Base-by-base conservation (phyloP, 2,888 invertebrate genomes). In the Saturnia japonica region DNA sequence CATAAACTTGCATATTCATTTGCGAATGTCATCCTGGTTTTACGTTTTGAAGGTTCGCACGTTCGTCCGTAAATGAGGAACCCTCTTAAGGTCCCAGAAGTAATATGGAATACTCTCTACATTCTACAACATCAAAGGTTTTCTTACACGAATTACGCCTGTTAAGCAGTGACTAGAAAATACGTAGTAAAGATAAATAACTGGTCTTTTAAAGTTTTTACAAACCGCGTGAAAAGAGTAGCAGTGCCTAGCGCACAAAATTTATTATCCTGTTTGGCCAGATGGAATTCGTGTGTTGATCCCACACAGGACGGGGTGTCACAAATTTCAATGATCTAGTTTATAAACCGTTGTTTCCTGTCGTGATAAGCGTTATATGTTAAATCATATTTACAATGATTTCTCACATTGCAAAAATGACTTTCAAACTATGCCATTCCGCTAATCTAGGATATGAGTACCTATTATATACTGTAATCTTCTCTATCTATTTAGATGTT, bases 191-290 rank as follows among this genome's bases (percentile, higher is more conserved):
- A 51, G 16, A 51, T n/a, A 6, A 19, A 51, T 2, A n/a, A n/a
- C 45, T 47, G 12, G 47, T 47, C 16, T 47, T 16, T 19, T n/a
- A 22, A 22, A 51, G 8, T n/a, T n/a, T 51, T 51, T 22, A 54
- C 22, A 54, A n/a, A 51, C 8, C 51, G n/a, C 1, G 19, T 51
- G 9, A n/a, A 51, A 16, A n/a, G 0, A 8, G n/a, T n/a, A 51
- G 9, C n/a, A 51, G n/a, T 19, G 51, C 6, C 19, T 8, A 51
- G 45, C 45, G 19, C 45, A 47, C 19, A 47, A n/a, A 22, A 22
- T 54, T 54, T 72, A 72, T 57, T 75, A 72, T 72, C 68, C 71
- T 25, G 19, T 68, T n/a, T 51, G 47, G 28, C 28, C 25, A 60
- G 1, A 60, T 60, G 6, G 25, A 60, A 28, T 60, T 60, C 12